Conservation (phyloP, 1,140 invertebrate species). For the Aphidius ervi region DNA sequence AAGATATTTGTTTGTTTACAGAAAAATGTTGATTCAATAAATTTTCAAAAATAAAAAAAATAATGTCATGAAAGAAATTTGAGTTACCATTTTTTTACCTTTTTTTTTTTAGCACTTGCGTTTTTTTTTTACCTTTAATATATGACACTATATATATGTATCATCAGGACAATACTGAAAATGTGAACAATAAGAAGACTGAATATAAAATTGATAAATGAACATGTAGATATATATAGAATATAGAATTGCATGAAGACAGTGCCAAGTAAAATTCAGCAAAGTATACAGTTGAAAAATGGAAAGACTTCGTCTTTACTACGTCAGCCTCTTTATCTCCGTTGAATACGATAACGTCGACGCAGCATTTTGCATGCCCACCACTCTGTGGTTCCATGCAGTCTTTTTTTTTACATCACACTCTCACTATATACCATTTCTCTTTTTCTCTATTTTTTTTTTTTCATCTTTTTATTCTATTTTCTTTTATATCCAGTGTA, state of each 20-base stretch:
- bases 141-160: constrained; percentile 6
- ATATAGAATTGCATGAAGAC: not conserved
- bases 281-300: constrained; percentile 28
- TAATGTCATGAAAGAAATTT: too few species aligned
- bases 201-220: constrained; percentile 2
- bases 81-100: too few species aligned
- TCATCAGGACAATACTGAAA: constrained; percentile 25
- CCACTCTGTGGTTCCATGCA: constrained; percentile 17
- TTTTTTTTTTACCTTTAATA: too few species aligned
- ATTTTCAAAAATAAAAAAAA: too few species aligned
- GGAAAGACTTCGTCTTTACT: constrained; percentile 27
- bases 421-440: too few species aligned
- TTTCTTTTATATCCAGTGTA: too few species aligned
- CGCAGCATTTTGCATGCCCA: constrained; percentile 31
- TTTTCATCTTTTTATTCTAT: too few species aligned
- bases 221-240: not conserved
- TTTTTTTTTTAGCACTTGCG: too few species aligned
- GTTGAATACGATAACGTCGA: constrained; percentile 27
- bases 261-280: constrained; percentile 30
- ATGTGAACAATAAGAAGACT: constrained; percentile 26
- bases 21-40: too few species aligned
- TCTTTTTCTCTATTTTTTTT: too few species aligned
- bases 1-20: too few species aligned
- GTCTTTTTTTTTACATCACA: not conserved
- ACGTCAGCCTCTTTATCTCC: constrained; percentile 29